Percentiles rank a stretch among this genome's conserved stretches.
These are phyloP conservation scores for Cynocephalus volans DNA, from an alignment of 2,113 vertebrate species.

Conservation along the genomic window DNA sequence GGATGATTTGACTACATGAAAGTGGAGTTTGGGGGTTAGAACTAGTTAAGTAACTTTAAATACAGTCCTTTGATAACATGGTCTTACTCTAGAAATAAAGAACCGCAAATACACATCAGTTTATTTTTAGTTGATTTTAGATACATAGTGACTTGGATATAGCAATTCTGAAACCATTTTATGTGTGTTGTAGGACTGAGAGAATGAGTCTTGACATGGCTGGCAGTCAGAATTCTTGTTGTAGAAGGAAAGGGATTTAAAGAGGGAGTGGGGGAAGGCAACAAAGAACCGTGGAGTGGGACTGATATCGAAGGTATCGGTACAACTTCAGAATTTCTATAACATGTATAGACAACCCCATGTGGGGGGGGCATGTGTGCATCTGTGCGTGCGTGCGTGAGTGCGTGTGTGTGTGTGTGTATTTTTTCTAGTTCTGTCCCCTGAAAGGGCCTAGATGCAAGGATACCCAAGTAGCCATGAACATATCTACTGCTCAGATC, in stretches of 20 bases:
- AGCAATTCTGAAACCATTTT: neutral
- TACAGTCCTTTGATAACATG: neutral
- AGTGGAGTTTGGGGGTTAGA: neutral
- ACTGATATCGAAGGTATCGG: neutral
- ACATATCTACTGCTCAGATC: neutral
- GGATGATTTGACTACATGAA: neutral
- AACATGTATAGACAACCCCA: neutral
- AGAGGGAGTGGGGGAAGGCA: too few species aligned
- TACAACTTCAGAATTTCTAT: neutral
- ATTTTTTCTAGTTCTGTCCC: neutral
- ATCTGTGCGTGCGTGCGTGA: neutral
- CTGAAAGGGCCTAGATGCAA: neutral
- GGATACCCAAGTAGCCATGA: neutral
- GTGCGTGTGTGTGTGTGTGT: neutral
- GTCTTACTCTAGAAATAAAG: neutral
- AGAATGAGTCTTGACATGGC: neutral
- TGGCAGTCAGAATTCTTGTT: neutral
- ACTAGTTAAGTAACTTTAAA: neutral
- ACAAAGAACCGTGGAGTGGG: neutral
- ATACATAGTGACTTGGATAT: neutral
- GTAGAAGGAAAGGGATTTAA: neutral
- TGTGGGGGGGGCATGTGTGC: neutral
- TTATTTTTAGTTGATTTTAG: neutral
- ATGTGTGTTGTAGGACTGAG: neutral
- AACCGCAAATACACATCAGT: neutral